These are phyloP conservation scores for Flexamia atlantica DNA, from an alignment of 2,888 invertebrate genomes.

Conservation along the genomic window DNA sequence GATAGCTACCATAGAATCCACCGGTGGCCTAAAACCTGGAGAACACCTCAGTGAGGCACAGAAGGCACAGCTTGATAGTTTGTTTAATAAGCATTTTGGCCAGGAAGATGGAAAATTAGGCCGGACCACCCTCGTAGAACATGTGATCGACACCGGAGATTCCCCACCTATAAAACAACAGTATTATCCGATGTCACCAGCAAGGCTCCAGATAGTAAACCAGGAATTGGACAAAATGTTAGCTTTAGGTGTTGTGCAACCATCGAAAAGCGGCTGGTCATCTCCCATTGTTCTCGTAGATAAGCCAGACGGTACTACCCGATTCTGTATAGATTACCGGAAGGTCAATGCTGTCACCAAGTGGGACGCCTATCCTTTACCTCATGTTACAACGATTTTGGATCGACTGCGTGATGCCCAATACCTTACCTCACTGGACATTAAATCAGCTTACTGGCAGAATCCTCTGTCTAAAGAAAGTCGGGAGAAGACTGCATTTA, in stretches of 20 bases:
- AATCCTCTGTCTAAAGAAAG: neutral
- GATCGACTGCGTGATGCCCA: neutral
- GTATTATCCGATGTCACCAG: too few species aligned
- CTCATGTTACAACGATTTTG: constrained; percentile 34
- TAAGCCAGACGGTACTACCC: neutral
- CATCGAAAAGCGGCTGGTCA: too few species aligned
- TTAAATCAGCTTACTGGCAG: constrained; percentile 40
- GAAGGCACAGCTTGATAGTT: neutral
- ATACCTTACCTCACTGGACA: neutral
- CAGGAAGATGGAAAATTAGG: neutral
- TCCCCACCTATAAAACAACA: too few species aligned
- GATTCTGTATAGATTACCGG: constrained; percentile 67
- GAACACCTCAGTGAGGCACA: neutral
- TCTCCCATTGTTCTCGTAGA: too few species aligned
- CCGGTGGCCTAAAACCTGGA: neutral
- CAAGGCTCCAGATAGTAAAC: too few species aligned
- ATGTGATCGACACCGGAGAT: too few species aligned
- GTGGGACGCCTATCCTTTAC: constrained; percentile 66
- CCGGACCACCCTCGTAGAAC: neutral
- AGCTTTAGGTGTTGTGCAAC: too few species aligned
- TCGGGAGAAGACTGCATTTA: constrained; percentile 15
- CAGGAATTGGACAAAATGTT: too few species aligned
- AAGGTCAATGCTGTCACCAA: constrained; percentile 65
- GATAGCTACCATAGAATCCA: neutral
- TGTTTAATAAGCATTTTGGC: neutral